phyloP scores from a whole-genome alignment of 2,888 invertebrate genomes.

The Erannis defoliaria region DNA sequence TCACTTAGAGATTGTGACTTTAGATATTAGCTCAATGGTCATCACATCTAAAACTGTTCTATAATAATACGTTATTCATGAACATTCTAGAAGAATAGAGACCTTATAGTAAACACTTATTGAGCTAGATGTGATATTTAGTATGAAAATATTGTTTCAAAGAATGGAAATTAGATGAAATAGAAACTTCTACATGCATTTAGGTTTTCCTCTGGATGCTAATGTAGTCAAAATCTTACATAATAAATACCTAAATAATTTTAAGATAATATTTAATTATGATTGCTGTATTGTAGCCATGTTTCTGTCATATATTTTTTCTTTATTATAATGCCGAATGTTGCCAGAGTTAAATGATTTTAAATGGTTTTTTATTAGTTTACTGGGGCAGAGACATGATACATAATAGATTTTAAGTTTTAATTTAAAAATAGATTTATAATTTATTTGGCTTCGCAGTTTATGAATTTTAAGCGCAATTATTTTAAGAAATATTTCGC shows the following conservation, averaged over 20 bases:
- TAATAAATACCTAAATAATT: constrained; percentile 57
- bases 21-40: no score
- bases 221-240: constrained; percentile 57
- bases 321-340: constrained; percentile 55
- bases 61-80: background rate
- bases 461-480: constrained; percentile 51
- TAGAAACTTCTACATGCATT: constrained; percentile 72
- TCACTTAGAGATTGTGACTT: no score
- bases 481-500: constrained; percentile 51
- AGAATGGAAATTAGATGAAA: constrained; percentile 64
- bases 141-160: constrained; percentile 64
- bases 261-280: constrained; percentile 54
- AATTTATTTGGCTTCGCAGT: constrained; percentile 63
- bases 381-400: constrained; percentile 58
- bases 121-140: constrained; percentile 71
- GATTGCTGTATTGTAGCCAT: constrained; percentile 55
- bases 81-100: constrained; percentile 40
- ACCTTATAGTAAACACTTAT: constrained; percentile 55
- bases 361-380: constrained; percentile 41
- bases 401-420: constrained; percentile 59
- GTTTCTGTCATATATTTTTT: constrained; percentile 62
- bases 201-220: constrained; percentile 64
- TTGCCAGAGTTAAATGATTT: constrained; percentile 60
- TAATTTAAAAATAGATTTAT: constrained; percentile 48
- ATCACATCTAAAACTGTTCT: constrained; percentile 30